These are phyloP conservation scores for Chrosomus eos DNA, from an alignment of 2,797 vertebrate genomes.

Conservation along the genomic window DNA sequence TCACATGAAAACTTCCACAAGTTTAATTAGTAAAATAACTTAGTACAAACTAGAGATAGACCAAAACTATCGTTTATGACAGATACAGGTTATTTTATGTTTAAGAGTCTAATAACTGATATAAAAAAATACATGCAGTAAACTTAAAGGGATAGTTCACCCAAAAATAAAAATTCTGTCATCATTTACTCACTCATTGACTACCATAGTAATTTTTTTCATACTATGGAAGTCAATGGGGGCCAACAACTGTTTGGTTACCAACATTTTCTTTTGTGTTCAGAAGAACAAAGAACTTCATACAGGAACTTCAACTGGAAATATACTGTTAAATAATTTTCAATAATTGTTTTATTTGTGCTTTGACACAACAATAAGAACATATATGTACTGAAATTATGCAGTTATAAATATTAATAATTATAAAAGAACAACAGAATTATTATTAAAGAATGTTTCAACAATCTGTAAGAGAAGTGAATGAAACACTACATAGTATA, in stretches of 20 bases:
- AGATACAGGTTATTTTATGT: neutral
- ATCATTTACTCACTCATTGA: neutral
- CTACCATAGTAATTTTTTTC: neutral
- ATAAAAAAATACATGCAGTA: neutral
- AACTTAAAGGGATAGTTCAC: neutral
- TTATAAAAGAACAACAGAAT: neutral
- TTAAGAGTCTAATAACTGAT: neutral
- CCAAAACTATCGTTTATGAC: neutral
- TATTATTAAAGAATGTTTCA: neutral
- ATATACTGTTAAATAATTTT: too few relatives aligned
- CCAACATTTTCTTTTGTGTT: neutral
- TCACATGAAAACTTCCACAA: too few relatives aligned
- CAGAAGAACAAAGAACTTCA: neutral
- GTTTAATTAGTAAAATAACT: neutral
- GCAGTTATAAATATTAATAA: neutral
- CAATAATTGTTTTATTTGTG: neutral
- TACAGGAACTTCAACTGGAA: too few relatives aligned
- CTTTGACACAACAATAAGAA: neutral
- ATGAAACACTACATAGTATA: neutral
- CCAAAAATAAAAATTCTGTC: neutral
- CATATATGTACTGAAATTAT: neutral
- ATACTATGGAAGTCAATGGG: neutral
- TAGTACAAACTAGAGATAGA: neutral
- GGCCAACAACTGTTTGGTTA: neutral
- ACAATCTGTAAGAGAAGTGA: neutral